Evolutionary conservation across 2,113 vertebrate species (phyloP).

Genomic region (Alectura lathami): DNA sequence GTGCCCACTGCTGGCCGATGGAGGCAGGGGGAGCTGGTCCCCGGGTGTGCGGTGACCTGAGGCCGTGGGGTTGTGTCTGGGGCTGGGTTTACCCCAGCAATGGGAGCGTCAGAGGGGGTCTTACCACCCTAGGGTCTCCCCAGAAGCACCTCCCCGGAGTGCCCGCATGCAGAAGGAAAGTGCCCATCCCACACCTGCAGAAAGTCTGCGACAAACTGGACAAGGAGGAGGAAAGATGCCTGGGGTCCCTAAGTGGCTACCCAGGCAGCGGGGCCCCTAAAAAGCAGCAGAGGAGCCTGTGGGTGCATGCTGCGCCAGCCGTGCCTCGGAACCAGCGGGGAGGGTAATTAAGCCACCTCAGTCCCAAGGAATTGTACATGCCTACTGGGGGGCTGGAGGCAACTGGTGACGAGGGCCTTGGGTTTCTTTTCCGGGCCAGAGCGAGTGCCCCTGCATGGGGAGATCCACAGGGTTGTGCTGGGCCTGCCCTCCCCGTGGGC

Average conservation of each 20-base stretch:
- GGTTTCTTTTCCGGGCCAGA: background rate
- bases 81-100: background rate
- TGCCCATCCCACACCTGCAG: background rate
- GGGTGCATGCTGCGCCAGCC: accelerated
- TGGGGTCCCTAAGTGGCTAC: background rate
- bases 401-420: background rate
- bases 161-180: accelerated
- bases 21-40: background rate
- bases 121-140: background rate
- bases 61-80: background rate
- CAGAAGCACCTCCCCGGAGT: accelerated
- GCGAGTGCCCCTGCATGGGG: background rate
- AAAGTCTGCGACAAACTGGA: too few species aligned
- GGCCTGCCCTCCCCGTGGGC: accelerated
- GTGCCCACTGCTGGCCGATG: background rate
- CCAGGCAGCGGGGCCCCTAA: accelerated
- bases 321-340: background rate
- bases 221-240: background rate
- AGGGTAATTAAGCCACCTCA: background rate
- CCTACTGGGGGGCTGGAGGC: background rate
- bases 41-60: background rate
- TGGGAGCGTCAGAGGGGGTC: background rate
- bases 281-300: background rate
- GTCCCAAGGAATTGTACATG: background rate
- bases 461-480: background rate